These are phyloP conservation scores for Drosophila sp. DNA, from an alignment of 1,140 invertebrate species.

Conservation along the genomic window DNA sequence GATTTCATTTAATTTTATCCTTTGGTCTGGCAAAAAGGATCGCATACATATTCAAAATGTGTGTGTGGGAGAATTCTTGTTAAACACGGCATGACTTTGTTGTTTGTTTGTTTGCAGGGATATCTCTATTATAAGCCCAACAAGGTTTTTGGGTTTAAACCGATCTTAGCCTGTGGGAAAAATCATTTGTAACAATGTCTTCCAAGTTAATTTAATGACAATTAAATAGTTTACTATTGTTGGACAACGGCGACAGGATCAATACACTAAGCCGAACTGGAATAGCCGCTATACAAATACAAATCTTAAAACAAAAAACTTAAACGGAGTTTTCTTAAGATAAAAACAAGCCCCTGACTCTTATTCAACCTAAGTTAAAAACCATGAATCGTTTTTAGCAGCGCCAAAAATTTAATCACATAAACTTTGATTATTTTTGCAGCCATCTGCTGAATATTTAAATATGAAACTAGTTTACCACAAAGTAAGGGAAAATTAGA, in stretches of 20 bases:
- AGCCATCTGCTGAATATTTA: too few species aligned
- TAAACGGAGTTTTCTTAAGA: too few species aligned
- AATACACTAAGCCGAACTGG: neutral
- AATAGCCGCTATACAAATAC: neutral
- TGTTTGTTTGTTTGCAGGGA: slow-evolving; percentile 63
- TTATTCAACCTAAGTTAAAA: too few species aligned
- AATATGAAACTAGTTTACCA: slow-evolving; percentile 1
- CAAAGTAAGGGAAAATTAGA: neutral
- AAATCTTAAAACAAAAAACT: neutral
- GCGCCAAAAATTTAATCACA: too few species aligned
- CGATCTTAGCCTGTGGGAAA: slow-evolving; percentile 68
- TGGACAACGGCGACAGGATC: slow-evolving; percentile 1
- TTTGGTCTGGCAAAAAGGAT: slow-evolving; percentile 69
- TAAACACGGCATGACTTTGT: slow-evolving; percentile 77
- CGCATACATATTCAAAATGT: slow-evolving; percentile 46
- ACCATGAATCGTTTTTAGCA: too few species aligned
- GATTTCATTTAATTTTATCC: slow-evolving; percentile 57
- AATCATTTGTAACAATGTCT: slow-evolving; percentile 43
- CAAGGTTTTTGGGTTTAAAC: slow-evolving; percentile 25
- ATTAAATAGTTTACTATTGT: slow-evolving; percentile 37
- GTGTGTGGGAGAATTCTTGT: slow-evolving; percentile 73
- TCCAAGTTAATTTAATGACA: slow-evolving; percentile 73
- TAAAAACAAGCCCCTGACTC: too few species aligned
- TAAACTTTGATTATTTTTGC: too few species aligned
- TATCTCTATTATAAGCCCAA: slow-evolving; percentile 64